Base-by-base conservation (phyloP, 2,888 invertebrate genomes). In the Plebejus argus region DNA sequence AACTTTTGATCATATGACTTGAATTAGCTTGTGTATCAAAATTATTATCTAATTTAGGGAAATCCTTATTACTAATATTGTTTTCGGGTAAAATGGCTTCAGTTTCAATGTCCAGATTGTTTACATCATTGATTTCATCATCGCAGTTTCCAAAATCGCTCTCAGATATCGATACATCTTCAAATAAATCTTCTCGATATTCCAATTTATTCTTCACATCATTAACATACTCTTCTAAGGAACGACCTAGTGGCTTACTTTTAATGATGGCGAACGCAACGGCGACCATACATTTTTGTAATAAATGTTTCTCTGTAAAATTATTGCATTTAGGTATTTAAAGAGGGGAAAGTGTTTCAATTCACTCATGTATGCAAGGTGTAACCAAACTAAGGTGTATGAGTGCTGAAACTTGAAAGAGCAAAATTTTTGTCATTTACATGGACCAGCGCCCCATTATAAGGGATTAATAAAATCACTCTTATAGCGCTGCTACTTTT, bases 271-370 rank as follows among this genome's bases (percentile, higher is more conserved):
- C 81, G 18, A 82, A 53, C 20, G 82, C 80, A 6, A 82, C 70
- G 18, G 82, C 82, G 71, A 82, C 76, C 8, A 79, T 78, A 56
- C 80, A 80, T 76, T 82, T 82, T 77, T 81, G 79, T 39, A 80
- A 8, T 58, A 81, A 79, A 76, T 81, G 70, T 35, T 79, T 74
- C 70, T 33, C 82, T 81, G 70, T 10, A 45, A 79, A 80, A 45
- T 66, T 61, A 58, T 75, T 23, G 33, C 20, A 35, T 71, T 15
- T n/a, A 35, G 4, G 28, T 28, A 70, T 35, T 28, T 3, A 28
- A 18, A 20, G 20, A 20, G 61, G 15, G 53, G 18, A 45, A 45
- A 10, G 45, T 45, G 10, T 39, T 39, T 39, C 8, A 39, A 8
- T 39, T 39, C 8, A 39, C 39, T 39, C 8, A 39, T 39, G 39